Evolutionary conservation across 2,797 vertebrate species (phyloP).

Genomic region (Scolopax bukidnonensis): DNA sequence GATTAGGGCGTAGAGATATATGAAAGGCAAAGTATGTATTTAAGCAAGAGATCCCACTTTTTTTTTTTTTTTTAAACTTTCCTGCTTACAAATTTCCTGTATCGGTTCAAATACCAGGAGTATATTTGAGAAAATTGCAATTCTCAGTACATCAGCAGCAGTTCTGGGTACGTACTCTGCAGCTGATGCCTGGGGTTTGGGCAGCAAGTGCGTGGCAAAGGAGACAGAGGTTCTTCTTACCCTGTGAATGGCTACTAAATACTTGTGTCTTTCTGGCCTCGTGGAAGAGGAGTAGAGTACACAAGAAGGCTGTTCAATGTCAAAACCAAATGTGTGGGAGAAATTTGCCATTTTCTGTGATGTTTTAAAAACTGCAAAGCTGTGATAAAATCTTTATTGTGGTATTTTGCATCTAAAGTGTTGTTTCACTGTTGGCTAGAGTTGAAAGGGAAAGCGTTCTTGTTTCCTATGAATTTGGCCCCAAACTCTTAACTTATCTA

Average conservation of each 20-base stretch:
- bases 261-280: neutral
- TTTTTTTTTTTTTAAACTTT: neutral
- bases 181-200: neutral
- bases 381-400: neutral
- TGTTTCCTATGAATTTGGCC: neutral
- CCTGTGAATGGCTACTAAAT: neutral
- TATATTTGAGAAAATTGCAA: neutral
- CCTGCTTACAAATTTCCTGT: neutral
- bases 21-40: neutral
- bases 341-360: neutral
- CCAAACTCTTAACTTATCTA: neutral
- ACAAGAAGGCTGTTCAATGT: neutral
- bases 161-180: neutral
- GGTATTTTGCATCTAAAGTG: neutral
- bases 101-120: neutral
- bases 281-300: neutral
- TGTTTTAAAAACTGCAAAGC: neutral
- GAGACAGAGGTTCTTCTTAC: neutral
- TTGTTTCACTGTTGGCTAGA: neutral
- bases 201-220: neutral
- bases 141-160: neutral
- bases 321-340: neutral
- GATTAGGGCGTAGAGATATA: neutral
- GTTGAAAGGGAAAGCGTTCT: neutral
- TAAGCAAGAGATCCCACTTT: neutral